Base-by-base conservation (phyloP, 2,888 invertebrate genomes). In the Dorcus hopei region DNA sequence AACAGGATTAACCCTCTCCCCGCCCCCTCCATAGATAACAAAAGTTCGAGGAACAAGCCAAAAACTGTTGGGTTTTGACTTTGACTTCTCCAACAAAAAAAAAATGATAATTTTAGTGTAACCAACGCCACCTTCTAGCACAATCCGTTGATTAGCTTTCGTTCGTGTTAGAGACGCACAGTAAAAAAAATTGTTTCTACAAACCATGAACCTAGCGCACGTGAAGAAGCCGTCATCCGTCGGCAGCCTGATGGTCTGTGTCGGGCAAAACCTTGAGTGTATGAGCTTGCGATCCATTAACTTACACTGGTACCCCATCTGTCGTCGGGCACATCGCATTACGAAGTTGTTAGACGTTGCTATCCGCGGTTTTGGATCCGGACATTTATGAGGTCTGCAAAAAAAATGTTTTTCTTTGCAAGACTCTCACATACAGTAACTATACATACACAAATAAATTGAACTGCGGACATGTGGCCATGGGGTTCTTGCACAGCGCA, bases 391-490 rank as follows among this genome's bases (percentile, higher is more conserved):
- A 0, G 97, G 97, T 65, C 93, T 93, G 74, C 8, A 79, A 76
- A 64, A 61, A 59, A 8, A 39, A 41, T 23, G 49, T 49, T 41
- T 41, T 47, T 48, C 45, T 16, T 50, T 19, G 40, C 39, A 19
- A 47, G 16, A 11, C 16, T 19, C 19, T 19, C 19, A 40, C 3
- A 40, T 4, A 40, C 9, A 3, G 0, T 3, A 40, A 0, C 0
- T n/a, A 40, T 33, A 61, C 67, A 59, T 74, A 91, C 90, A 87
- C 85, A 73, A 95, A 93, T 40, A 98, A 82, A 76, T 95, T 95
- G 75, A 98, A 98, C 74, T 95, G 94, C 0, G 98, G 97, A 79
- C 97, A 98, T 0, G 96, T 97, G 38, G 93, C 92, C 81, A 99
- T 95, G 0, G 99, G 99, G 79, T 97, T 95, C 80, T 93, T 93